phyloP scores from a whole-genome alignment of 2,797 vertebrate species.

The Macropodus opercularis region DNA sequence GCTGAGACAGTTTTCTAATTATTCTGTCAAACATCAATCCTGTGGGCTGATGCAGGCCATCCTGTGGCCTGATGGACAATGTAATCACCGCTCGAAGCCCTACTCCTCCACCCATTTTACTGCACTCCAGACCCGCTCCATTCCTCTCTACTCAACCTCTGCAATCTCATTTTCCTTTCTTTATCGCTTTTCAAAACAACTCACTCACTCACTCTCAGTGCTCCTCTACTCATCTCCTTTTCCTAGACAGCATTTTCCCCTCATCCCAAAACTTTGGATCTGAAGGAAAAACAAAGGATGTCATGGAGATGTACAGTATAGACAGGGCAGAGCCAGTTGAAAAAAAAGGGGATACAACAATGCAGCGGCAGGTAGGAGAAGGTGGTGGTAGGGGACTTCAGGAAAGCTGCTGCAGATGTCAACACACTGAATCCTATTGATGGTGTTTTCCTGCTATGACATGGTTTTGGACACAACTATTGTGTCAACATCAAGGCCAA shows the following conservation, averaged over 20 bases:
- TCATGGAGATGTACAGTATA: slow-evolving; percentile 29
- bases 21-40: slow-evolving; percentile 99
- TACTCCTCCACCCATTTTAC: slow-evolving; percentile 38
- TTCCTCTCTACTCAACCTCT: slow-evolving; percentile 36
- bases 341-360: slow-evolving; percentile 14
- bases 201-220: slow-evolving; percentile 19
- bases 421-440: slow-evolving; percentile 1
- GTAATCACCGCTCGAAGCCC: slow-evolving; percentile 87
- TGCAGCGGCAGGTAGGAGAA: not conserved
- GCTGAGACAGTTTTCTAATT: slow-evolving; percentile 99
- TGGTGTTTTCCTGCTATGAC: not conserved
- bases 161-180: slow-evolving; percentile 42
- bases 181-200: slow-evolving; percentile 34
- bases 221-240: slow-evolving; percentile 25
- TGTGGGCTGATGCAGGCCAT: slow-evolving; percentile 85
- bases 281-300: slow-evolving; percentile 16
- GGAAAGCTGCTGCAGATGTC: not conserved
- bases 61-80: slow-evolving; percentile 90
- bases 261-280: not conserved
- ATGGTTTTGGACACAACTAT: no score
- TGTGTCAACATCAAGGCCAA: not conserved
- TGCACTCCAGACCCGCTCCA: slow-evolving; percentile 38
- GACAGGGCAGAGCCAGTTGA: slow-evolving; percentile 4
- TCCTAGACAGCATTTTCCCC: slow-evolving; percentile 8
- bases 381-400: not conserved